A percentile compares a stretch with the other conserved stretches of the same genome.
Conservation (phyloP, 30 jellyfish, hydroid and myxozoan genomes). For the Sanderia malayensis region DNA sequence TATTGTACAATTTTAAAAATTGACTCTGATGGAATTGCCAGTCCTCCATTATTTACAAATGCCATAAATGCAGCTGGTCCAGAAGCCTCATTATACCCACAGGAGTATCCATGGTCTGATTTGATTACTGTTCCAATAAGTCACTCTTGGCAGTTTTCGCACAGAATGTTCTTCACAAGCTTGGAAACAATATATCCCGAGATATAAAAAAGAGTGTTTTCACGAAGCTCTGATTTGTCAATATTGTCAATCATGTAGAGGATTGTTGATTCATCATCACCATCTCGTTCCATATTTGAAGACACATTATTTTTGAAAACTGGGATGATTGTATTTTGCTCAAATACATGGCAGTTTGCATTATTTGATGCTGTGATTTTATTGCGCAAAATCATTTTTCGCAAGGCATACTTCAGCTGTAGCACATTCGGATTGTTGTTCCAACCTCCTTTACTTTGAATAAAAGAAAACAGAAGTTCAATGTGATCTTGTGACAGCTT, state of each 20-base stretch:
- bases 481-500: too few relatives aligned
- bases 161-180: constrained; percentile 8
- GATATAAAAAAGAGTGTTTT: constrained; percentile 19
- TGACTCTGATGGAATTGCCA: constrained; percentile 27
- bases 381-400: constrained; percentile 18
- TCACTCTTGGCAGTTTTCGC: constrained; percentile 27
- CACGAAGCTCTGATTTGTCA: not conserved
- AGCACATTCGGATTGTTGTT: too few relatives aligned
- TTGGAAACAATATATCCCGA: constrained; percentile 31
- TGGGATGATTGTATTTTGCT: constrained; percentile 18
- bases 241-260: too few relatives aligned
- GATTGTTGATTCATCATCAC: too few relatives aligned
- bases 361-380: constrained; percentile 34
- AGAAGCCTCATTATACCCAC: constrained; percentile 21
- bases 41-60: constrained; percentile 22
- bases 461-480: too few relatives aligned
- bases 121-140: not conserved
- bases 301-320: constrained; percentile 1
- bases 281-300: not conserved
- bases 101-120: constrained; percentile 34
- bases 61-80: constrained; percentile 58
- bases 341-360: constrained; percentile 36
- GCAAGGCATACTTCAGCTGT: constrained; percentile 38
- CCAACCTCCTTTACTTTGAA: too few relatives aligned
- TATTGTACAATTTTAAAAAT: not conserved